Evolutionary conservation across 2,113 vertebrate genomes (phyloP).

Genomic region (Antechinus stuartii): DNA sequence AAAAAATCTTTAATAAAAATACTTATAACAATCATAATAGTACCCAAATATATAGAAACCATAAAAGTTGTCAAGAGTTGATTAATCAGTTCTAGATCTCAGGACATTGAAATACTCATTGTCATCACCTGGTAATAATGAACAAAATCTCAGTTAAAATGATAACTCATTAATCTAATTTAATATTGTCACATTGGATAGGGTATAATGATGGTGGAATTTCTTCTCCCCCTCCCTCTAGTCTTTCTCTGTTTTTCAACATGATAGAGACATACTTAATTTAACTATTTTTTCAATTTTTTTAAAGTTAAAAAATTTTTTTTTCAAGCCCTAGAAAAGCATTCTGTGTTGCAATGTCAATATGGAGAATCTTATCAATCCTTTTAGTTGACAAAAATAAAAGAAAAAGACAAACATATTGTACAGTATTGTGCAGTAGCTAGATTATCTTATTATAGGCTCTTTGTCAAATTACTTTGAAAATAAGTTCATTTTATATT

Average conservation of each 20-base stretch:
- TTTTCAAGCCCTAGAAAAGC: not conserved
- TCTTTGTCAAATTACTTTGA: not conserved
- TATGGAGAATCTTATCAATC: not conserved
- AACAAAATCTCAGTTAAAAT: not conserved
- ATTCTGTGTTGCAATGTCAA: not conserved
- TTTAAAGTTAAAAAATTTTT: not conserved
- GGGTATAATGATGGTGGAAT: not conserved
- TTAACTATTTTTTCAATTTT: constrained; percentile 10
- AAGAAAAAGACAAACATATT: not conserved
- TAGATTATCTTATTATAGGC: not conserved
- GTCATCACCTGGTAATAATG: not conserved
- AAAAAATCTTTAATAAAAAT: not conserved
- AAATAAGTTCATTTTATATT: not conserved
- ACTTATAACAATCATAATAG: not conserved
- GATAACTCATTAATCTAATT: not conserved
- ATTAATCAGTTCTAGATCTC: not conserved
- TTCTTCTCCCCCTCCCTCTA: not conserved
- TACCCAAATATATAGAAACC: not conserved
- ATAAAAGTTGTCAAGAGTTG: not conserved
- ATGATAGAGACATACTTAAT: constrained; percentile 6
- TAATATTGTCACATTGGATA: not conserved
- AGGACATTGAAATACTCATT: not conserved
- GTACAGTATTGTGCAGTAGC: not conserved
- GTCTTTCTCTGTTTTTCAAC: not conserved
- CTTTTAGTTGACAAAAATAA: not conserved